Conservation (phyloP, 2,113 vertebrate genomes). For the Nyctibius bracteatus region DNA sequence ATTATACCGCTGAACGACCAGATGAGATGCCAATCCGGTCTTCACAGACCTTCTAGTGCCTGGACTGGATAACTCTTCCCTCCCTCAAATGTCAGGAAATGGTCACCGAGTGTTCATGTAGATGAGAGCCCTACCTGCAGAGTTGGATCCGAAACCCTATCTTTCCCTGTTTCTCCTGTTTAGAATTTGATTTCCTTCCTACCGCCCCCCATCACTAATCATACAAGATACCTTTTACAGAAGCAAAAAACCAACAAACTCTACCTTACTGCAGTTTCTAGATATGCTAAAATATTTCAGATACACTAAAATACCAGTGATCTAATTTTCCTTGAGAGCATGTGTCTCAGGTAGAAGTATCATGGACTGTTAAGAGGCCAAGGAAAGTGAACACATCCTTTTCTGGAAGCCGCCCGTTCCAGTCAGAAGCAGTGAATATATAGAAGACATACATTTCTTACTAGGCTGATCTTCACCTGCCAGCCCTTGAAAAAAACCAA, state of each 20-base stretch:
- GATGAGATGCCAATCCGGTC: background rate
- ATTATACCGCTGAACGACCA: background rate
- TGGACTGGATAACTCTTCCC: background rate
- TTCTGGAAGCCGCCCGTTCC: background rate
- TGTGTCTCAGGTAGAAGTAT: background rate
- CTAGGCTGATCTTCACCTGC: background rate
- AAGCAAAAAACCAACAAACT: background rate
- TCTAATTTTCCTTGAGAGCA: background rate
- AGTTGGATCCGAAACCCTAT: background rate
- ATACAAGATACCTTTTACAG: background rate
- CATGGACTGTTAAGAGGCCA: background rate
- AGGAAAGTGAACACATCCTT: background rate
- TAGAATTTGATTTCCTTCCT: background rate
- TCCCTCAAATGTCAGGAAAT: background rate
- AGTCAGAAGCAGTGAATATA: background rate
- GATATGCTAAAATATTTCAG: background rate
- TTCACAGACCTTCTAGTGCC: background rate
- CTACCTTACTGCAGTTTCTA: background rate
- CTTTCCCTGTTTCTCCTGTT: background rate
- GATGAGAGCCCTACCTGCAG: background rate
- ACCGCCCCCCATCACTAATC: background rate
- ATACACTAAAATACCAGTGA: background rate
- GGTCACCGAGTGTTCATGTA: rapidly evolving
- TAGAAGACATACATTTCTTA: background rate
- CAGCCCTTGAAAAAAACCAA: background rate